Conservation (phyloP, 2,797 vertebrate species). For the Nyctibius grandis region DNA sequence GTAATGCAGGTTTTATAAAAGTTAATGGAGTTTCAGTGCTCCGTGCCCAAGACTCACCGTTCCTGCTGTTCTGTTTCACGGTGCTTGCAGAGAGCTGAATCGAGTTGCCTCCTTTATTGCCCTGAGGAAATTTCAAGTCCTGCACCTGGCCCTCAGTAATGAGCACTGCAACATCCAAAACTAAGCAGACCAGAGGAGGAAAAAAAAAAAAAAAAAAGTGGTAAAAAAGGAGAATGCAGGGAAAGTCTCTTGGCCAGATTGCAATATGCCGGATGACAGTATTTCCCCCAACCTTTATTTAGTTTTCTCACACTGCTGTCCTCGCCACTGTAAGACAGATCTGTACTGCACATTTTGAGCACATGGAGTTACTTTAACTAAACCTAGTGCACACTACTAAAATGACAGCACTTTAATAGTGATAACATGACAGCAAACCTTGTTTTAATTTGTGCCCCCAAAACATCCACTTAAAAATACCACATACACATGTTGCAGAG, state of each 20-base stretch:
- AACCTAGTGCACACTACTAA: not conserved
- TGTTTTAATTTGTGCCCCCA: not conserved
- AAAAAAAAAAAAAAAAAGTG: not conserved
- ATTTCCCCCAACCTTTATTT: not conserved
- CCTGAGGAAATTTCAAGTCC: constrained; percentile 96
- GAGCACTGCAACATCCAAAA: constrained; percentile 95
- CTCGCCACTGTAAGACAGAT: not conserved
- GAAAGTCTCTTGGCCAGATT: not conserved
- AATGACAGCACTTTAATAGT: not conserved
- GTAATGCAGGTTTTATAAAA: not conserved
- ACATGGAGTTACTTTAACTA: not conserved
- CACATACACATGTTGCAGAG: not conserved
- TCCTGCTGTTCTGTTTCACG: constrained; percentile 97
- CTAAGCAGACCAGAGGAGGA: constrained; percentile 65
- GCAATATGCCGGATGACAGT: not conserved
- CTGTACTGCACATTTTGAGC: not conserved
- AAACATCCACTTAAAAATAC: not conserved
- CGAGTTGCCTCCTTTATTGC: constrained; percentile 88
- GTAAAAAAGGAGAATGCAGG: not conserved
- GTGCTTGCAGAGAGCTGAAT: constrained; percentile 97
- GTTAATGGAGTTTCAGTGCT: not conserved
- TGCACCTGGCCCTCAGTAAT: constrained; percentile 98
- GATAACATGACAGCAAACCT: not conserved
- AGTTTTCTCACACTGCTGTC: not conserved
- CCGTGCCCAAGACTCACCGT: constrained; percentile 78